phyloP scores from a whole-genome alignment of 2,113 vertebrate species.

The Grammomys surdaster region DNA sequence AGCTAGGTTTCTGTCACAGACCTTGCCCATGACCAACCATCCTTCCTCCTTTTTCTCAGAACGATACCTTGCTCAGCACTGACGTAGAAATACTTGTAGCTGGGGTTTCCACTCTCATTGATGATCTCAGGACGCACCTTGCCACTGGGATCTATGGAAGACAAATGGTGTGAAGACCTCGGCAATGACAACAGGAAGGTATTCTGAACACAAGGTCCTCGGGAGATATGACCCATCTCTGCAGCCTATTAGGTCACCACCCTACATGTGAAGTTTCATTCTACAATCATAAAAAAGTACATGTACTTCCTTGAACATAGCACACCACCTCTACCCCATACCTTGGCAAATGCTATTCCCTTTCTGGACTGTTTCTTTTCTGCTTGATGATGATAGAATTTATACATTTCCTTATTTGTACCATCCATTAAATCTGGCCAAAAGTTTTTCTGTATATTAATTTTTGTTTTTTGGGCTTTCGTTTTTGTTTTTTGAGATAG shows the following conservation, averaged over 20 bases:
- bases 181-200: neutral
- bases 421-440: neutral
- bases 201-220: neutral
- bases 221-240: neutral
- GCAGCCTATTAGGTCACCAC: neutral
- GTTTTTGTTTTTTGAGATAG: too few relatives aligned
- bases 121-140: conserved; percentile 96
- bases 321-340: neutral
- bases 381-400: neutral
- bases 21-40: neutral
- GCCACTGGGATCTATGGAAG: conserved; percentile 93
- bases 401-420: conserved; percentile 47
- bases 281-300: neutral
- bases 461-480: neutral
- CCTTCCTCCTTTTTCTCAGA: neutral
- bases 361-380: conserved; percentile 40
- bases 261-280: neutral
- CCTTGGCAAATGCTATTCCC: neutral
- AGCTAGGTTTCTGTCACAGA: neutral
- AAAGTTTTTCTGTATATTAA: neutral
- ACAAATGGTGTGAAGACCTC: conserved; percentile 18
- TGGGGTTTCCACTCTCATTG: conserved; percentile 96
- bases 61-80: conserved; percentile 95
- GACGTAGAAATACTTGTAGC: conserved; percentile 99
- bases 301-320: neutral